Evolutionary conservation across 2,888 invertebrate genomes (phyloP), one percentile per base, ranked within the genome.

Genomic region (Beris morrisii): DNA sequence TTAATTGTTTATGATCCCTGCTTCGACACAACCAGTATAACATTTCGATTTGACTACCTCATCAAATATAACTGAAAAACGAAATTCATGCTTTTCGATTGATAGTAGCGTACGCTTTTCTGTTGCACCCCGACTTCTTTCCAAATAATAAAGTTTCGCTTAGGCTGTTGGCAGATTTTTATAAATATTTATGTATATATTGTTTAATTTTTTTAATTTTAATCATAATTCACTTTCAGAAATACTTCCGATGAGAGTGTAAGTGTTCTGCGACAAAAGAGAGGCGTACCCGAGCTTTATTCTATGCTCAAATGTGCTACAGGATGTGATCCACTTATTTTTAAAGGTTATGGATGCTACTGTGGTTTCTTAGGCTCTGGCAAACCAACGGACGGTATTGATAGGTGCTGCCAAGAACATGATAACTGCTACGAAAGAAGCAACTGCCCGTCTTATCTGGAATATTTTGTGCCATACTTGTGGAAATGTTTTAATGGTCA

Each of bases 271-370:
- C 82, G 92, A 11, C 83, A 84, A 30, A 90, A 91, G 76, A 84
- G 93, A 2, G 91, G 90, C 48, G 90, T 92, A 0, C 77, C 89
- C 11, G 89, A 92, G 74, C 83, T 95, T 15, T 93, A 92, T 80
- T 92, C 92, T 70, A 93, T 94, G 92, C 85, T 95, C 69, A 86
- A 87, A 67, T 94, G 93, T 74, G 89, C 92, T 1, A 92, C 92
- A 0, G 90, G 90, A 4, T 95, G 95, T 74, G 88, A 93, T 76
- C 94, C 94, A 0, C 78, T 93, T 2, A 82, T 85, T 7, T 93
- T 90, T 77, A 93, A 93, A 77, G 93, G 93, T 9, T 94, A 95
- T 74, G 94, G 94, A 3, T 95, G 94, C 78, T 95, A 91, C 78
- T 95, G 94, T 75, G 94, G 95, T 4, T 92, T 93, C 76, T 83